Percentiles rank a stretch among this genome's conserved stretches.
phyloP scores from a whole-genome alignment of 2,113 vertebrate genomes.

The Varanus komodoensis region DNA sequence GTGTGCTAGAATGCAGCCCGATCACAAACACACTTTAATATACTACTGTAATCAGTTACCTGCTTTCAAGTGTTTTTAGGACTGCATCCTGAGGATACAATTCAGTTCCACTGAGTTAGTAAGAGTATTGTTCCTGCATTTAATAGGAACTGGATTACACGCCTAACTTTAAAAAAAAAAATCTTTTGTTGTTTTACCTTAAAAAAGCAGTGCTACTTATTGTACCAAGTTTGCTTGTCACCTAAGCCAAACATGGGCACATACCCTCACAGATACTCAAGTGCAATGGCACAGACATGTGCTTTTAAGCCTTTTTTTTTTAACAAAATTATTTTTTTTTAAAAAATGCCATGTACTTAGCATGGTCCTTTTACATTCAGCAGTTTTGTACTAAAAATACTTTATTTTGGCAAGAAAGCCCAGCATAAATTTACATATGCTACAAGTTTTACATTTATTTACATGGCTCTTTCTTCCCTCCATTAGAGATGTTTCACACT shows the following conservation, averaged over 20 bases:
- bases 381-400: constrained; percentile 98
- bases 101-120: neutral
- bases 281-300: constrained; percentile 81
- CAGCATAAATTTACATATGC: constrained; percentile 96
- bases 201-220: constrained; percentile 66
- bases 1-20: neutral
- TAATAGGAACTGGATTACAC: neutral
- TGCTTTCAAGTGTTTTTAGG: constrained; percentile 24
- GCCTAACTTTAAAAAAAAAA: neutral
- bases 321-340: constrained; percentile 85
- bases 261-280: constrained; percentile 81
- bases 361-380: constrained; percentile 91
- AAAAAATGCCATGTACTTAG: constrained; percentile 79
- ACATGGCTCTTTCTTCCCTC: constrained; percentile 88
- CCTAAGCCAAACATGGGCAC: constrained; percentile 79
- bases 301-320: constrained; percentile 62
- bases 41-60: constrained; percentile 10
- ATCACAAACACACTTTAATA: neutral
- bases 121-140: neutral
- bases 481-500: constrained; percentile 25
- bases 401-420: constrained; percentile 85
- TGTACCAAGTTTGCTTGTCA: constrained; percentile 76
- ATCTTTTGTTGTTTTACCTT: constrained; percentile 34
- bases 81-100: neutral
- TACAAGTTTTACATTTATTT: constrained; percentile 97